phyloP scores from a whole-genome alignment of 2,888 invertebrate genomes.

The Tenthredo scrophulariae region DNA sequence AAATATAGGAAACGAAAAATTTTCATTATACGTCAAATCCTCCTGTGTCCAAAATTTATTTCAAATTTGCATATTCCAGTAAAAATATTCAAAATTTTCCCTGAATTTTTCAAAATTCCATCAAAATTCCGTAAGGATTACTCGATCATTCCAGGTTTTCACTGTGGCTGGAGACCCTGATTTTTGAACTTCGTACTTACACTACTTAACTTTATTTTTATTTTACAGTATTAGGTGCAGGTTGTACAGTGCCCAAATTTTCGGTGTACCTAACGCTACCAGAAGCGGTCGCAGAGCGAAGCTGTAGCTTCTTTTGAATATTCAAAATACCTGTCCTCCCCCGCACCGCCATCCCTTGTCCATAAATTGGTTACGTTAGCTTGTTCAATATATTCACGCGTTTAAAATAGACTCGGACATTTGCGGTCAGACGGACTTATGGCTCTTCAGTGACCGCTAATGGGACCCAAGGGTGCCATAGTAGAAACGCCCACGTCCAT shows the following conservation, averaged over 20 bases:
- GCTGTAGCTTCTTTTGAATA: neutral
- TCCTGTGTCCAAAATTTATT: too few relatives aligned
- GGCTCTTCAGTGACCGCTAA: conserved; percentile 67
- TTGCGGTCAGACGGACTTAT: conserved; percentile 69
- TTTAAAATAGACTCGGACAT: conserved; percentile 64
- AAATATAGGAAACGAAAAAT: too few relatives aligned
- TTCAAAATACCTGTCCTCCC: conserved; percentile 25
- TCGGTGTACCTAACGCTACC: neutral
- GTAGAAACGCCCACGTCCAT: conserved; percentile 42
- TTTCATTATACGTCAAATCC: too few relatives aligned
- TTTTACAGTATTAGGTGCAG: neutral
- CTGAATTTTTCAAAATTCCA: too few relatives aligned
- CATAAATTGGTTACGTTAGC: conserved; percentile 70
- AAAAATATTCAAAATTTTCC: too few relatives aligned
- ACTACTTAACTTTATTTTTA: neutral
- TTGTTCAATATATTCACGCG: conserved; percentile 58
- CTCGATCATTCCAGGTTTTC: too few relatives aligned
- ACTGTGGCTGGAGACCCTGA: too few relatives aligned
- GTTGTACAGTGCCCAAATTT: neutral
- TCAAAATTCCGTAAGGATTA: too few relatives aligned
- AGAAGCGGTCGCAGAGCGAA: neutral
- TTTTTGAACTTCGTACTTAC: neutral
- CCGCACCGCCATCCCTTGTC: conserved; percentile 60
- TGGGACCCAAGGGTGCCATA: conserved; percentile 64
- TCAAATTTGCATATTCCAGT: too few relatives aligned